These are phyloP conservation scores for Dioctria rufipes DNA, from an alignment of 2,888 invertebrate species.

Conservation along the genomic window DNA sequence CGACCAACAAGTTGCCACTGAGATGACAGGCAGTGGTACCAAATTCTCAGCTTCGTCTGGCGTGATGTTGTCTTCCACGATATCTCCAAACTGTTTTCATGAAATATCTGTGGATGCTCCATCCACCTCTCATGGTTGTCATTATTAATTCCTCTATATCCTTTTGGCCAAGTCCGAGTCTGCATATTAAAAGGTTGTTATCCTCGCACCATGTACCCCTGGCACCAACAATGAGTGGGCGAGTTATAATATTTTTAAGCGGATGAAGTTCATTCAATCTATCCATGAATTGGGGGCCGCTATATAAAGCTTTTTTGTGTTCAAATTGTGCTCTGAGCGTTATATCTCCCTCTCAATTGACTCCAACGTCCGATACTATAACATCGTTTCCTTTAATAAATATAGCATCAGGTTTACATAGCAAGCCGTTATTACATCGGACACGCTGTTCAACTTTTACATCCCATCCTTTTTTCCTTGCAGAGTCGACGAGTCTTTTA, in stretches of 20 bases:
- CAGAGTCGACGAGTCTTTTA: too few species aligned
- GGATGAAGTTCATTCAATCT: background rate
- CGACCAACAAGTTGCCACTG: too few species aligned
- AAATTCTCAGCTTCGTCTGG: too few species aligned
- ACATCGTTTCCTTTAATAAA: background rate
- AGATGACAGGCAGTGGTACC: too few species aligned
- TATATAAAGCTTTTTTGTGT: background rate
- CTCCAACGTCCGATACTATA: background rate
- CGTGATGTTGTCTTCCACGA: too few species aligned
- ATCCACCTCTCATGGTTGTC: too few species aligned
- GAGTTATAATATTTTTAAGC: background rate
- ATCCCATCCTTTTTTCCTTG: background rate
- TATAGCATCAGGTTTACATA: background rate
- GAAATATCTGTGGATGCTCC: too few species aligned
- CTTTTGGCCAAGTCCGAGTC: too few species aligned
- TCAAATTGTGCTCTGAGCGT: background rate
- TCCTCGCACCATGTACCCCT: constrained; percentile 6
- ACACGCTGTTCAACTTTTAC: background rate
- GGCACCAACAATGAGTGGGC: background rate
- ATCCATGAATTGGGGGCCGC: background rate
- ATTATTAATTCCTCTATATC: too few species aligned
- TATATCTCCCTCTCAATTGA: background rate
- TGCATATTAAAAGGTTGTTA: too few species aligned
- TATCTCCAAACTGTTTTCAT: too few species aligned
- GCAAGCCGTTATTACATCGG: background rate